Evolutionary conservation across 2,113 vertebrate species (phyloP).

Genomic region (Uropsilus gracilis): DNA sequence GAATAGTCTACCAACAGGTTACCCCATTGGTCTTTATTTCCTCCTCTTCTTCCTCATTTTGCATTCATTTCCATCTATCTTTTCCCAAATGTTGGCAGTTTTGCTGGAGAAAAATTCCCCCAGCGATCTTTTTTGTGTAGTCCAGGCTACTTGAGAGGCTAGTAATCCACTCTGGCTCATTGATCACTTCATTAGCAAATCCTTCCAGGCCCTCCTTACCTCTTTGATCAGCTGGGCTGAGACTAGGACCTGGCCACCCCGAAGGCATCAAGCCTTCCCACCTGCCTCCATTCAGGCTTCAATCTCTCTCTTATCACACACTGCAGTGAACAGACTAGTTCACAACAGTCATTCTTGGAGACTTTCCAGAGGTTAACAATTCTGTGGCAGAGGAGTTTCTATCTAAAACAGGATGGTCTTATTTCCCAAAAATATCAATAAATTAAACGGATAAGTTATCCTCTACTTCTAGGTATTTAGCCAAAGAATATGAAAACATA

Average conservation of each 20-base stretch:
- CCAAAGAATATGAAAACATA: no score
- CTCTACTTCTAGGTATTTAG: not conserved
- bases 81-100: constrained; percentile 76
- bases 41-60: constrained; percentile 16
- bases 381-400: not conserved
- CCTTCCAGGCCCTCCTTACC: constrained; percentile 60
- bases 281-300: constrained; percentile 24
- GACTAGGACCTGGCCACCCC: constrained; percentile 72
- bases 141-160: constrained; percentile 65
- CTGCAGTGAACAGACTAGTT: not conserved
- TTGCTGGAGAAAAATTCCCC: constrained; percentile 60
- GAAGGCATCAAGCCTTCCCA: constrained; percentile 32
- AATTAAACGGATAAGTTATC: not conserved
- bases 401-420: not conserved
- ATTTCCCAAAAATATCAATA: not conserved
- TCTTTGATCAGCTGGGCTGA: constrained; percentile 70
- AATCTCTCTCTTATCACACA: not conserved
- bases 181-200: constrained; percentile 75
- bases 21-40: constrained; percentile 53
- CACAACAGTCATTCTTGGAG: not conserved
- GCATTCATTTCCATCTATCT: constrained; percentile 49
- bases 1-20: not conserved
- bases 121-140: constrained; percentile 67
- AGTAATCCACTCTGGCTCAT: constrained; percentile 71
- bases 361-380: not conserved